Evolutionary conservation across 2,888 invertebrate genomes (phyloP).

Genomic region (Rhingia rostrata): DNA sequence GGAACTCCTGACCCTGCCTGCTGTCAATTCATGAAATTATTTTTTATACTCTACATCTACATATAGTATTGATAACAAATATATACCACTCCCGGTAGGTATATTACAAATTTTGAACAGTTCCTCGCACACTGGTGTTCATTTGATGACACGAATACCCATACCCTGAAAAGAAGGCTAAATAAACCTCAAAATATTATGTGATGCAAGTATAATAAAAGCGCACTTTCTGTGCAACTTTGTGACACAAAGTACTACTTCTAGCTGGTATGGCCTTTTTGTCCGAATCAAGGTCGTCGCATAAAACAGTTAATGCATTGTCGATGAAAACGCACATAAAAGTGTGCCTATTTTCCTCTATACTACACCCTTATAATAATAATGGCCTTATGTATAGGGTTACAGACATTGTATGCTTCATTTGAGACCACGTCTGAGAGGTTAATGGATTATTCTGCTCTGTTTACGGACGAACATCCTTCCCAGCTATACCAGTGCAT

Average conservation of each 20-base stretch:
- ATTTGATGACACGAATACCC: too few relatives aligned
- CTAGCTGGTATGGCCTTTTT: neutral
- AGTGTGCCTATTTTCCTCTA: neutral
- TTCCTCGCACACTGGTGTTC: too few relatives aligned
- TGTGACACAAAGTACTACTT: conserved; percentile 3
- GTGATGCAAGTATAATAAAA: too few relatives aligned
- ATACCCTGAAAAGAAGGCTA: too few relatives aligned
- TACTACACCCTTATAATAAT: conserved; percentile 6
- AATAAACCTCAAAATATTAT: too few relatives aligned
- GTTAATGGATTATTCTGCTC: conserved; percentile 73
- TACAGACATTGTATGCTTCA: conserved; percentile 39
- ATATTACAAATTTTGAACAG: too few relatives aligned
- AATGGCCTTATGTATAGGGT: neutral
- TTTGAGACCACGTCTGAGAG: conserved; percentile 61
- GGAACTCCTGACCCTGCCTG: too few relatives aligned
- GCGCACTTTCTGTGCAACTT: neutral
- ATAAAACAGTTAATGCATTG: conserved; percentile 34
- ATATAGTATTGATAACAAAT: too few relatives aligned
- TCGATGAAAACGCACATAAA: conserved; percentile 27
- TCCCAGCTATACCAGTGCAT: conserved; percentile 14
- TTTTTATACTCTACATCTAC: too few relatives aligned
- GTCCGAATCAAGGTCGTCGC: conserved; percentile 26
- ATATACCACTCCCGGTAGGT: too few relatives aligned
- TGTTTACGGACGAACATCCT: conserved; percentile 54
- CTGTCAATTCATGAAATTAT: too few relatives aligned